phyloP scores from a whole-genome alignment of 2,888 invertebrate species.

The Nemoura dubitans region DNA sequence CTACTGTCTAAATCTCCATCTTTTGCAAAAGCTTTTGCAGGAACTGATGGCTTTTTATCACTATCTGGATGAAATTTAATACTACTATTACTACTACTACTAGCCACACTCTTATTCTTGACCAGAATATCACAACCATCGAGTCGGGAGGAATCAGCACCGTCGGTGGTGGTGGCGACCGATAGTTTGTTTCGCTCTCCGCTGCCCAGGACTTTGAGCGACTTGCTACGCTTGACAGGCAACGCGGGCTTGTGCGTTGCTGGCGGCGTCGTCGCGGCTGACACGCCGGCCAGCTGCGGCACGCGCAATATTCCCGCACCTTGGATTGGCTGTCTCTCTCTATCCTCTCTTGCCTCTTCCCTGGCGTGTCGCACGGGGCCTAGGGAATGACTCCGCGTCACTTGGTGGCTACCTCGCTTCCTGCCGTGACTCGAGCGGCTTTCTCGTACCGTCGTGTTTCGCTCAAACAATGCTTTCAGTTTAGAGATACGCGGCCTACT shows the following conservation, averaged over 20 bases:
- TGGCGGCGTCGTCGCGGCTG: constrained; percentile 51
- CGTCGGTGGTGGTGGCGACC: not conserved
- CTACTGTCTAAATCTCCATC: constrained; percentile 35
- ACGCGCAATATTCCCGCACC: constrained; percentile 52
- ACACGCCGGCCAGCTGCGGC: constrained; percentile 44
- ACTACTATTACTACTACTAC: constrained; percentile 18
- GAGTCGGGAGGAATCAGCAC: not conserved
- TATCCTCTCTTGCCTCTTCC: constrained; percentile 20
- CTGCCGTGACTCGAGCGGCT: constrained; percentile 49
- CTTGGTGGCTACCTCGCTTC: constrained; percentile 47
- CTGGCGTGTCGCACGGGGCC: constrained; percentile 51
- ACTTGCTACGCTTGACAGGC: constrained; percentile 59
- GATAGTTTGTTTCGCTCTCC: constrained; percentile 52
- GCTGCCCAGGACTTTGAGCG: constrained; percentile 56
- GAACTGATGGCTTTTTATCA: constrained; percentile 40
- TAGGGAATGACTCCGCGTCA: constrained; percentile 54
- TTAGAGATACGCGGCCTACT: constrained; percentile 57
- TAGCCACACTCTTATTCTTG: constrained; percentile 28
- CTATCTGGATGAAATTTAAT: constrained; percentile 26
- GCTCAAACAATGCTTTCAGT: constrained; percentile 58
- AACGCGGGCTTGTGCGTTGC: constrained; percentile 53
- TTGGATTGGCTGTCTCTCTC: constrained; percentile 50
- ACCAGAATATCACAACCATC: constrained; percentile 42
- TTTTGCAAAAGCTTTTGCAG: constrained; percentile 30
- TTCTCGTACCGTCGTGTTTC: constrained; percentile 51